Evolutionary conservation across 2,113 vertebrate species (phyloP).

Genomic region (Apteryx mantelli): DNA sequence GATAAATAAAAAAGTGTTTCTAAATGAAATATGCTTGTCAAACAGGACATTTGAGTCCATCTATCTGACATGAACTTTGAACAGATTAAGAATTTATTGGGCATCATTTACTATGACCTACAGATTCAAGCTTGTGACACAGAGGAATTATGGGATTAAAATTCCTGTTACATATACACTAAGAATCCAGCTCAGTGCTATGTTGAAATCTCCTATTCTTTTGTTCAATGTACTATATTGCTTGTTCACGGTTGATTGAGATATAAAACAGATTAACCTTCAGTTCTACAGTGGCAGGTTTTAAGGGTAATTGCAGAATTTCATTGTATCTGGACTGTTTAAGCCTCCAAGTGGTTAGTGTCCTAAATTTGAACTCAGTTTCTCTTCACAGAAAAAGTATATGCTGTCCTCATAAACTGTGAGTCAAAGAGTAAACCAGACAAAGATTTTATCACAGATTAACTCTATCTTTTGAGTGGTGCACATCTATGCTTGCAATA

Average conservation of each 20-base stretch:
- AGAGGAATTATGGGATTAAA: conserved; percentile 41
- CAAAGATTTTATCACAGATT: not conserved
- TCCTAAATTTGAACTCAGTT: not conserved
- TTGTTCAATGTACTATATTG: not conserved
- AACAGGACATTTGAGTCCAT: not conserved
- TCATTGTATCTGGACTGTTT: not conserved
- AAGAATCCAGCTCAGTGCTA: not conserved
- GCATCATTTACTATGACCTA: not conserved
- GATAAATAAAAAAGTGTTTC: not conserved
- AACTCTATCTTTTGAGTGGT: not conserved
- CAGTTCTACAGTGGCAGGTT: not conserved
- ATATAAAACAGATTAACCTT: conserved; percentile 9
- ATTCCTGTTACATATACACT: not conserved
- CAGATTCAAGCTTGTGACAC: not conserved
- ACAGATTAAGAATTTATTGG: not conserved
- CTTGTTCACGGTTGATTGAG: conserved; percentile 20
- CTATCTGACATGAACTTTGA: not conserved
- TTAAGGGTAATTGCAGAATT: conserved; percentile 56
- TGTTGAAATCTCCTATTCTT: not conserved
- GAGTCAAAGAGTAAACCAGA: not conserved
- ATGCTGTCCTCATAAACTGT: not conserved
- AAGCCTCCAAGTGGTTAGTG: not conserved
- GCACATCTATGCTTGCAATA: not conserved
- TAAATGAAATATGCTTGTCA: not conserved
- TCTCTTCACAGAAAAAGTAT: not conserved